These are phyloP conservation scores for Caenorhabditis plicata DNA, from an alignment of 2,888 invertebrate genomes.

Conservation along the genomic window DNA sequence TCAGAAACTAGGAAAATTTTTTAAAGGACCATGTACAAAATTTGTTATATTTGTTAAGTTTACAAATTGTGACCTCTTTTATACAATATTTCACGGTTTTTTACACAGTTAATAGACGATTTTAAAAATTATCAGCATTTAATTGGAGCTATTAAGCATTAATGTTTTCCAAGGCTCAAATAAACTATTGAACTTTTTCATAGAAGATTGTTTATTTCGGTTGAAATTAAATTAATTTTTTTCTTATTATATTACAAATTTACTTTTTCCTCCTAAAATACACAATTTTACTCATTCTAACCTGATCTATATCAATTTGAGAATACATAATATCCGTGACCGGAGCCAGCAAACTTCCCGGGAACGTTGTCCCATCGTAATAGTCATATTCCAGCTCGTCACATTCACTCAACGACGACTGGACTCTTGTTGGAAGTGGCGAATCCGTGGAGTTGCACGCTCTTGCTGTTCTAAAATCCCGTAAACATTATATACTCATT, in stretches of 20 bases:
- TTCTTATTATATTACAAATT: not conserved
- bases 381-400: conserved; percentile 58
- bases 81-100: too few relatives aligned
- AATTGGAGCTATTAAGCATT: too few relatives aligned
- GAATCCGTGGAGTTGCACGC: conserved; percentile 37
- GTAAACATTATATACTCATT: not conserved
- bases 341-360: conserved; percentile 50
- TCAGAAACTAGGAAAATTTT: too few relatives aligned
- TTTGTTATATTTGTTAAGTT: too few relatives aligned
- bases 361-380: conserved; percentile 52
- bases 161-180: too few relatives aligned
- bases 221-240: not conserved
- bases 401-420: conserved; percentile 35
- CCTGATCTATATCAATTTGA: conserved; percentile 61
- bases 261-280: not conserved
- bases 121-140: too few relatives aligned
- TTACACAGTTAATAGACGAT: too few relatives aligned
- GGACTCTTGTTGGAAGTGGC: conserved; percentile 34
- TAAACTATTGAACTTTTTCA: too few relatives aligned
- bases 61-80: too few relatives aligned
- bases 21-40: too few relatives aligned
- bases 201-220: too few relatives aligned
- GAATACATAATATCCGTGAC: conserved; percentile 44
- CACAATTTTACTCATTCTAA: conserved; percentile 11
- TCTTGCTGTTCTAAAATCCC: conserved; percentile 28